Percentiles rank a stretch among this genome's conserved stretches.
Evolutionary conservation across 1,140 invertebrate species (phyloP).

Genomic region (Odontomachus brunneus): DNA sequence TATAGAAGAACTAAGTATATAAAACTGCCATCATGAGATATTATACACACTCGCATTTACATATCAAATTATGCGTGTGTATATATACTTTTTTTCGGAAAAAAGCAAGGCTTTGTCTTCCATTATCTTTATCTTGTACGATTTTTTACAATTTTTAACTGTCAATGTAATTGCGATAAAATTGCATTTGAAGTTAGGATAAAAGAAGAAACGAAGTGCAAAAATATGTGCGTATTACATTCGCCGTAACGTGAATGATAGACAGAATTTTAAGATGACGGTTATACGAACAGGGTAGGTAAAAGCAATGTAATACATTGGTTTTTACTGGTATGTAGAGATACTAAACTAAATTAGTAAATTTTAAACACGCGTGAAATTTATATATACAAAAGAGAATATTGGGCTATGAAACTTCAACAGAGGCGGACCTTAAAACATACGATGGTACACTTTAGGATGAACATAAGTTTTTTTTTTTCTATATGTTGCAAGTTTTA

Average conservation of each 20-base stretch:
- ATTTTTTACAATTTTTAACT: constrained; percentile 36
- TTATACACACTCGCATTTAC: constrained; percentile 23
- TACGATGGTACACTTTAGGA: background rate
- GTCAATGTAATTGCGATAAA: constrained; percentile 2
- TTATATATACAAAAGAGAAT: background rate
- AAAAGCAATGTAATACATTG: constrained; percentile 3
- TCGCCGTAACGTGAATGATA: constrained; percentile 4
- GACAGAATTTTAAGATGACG: constrained; percentile 36
- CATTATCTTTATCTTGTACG: constrained; percentile 58
- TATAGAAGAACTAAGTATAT: constrained; percentile 61
- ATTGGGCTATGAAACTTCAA: constrained; percentile 18
- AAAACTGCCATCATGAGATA: constrained; percentile 41
- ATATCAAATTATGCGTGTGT: constrained; percentile 60
- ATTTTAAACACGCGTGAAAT: background rate
- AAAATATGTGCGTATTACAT: constrained; percentile 45
- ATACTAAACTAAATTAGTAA: constrained; percentile 1
- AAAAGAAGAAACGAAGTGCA: constrained; percentile 47
- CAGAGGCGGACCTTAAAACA: background rate
- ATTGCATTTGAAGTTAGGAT: background rate
- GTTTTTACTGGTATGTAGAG: background rate
- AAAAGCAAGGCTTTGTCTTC: constrained; percentile 66
- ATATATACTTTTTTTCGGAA: constrained; percentile 38
- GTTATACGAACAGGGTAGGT: constrained; percentile 36
- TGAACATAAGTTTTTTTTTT: constrained; percentile 24
- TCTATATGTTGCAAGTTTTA: constrained; percentile 45